Base-by-base conservation (phyloP, 1,140 invertebrate species). In the Phymastichus coffea region DNA sequence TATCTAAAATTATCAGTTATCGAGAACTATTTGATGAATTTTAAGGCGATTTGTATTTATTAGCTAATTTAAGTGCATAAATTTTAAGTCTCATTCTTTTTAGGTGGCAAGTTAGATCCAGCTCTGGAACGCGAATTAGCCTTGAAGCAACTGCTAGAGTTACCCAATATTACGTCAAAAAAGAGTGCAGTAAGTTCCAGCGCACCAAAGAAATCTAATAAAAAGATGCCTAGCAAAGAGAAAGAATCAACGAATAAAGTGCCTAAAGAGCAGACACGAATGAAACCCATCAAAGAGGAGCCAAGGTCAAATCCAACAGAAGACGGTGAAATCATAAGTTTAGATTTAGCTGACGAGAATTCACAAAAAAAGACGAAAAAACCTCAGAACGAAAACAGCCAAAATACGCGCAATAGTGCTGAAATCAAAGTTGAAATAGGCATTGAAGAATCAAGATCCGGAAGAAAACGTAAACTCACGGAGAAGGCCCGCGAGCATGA, bases 131-230 rank as follows among this genome's bases (percentile, higher is more conserved):
- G 79, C 44, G 77, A 83, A 68, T 58, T 84, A 12, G 82, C 82
- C 12, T 64, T 83, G 26, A 82, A 84, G 53, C 82, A 84, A 54
- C 66, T 83, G 10, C 66, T 78, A 12, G 82, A 83, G 57, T 66
- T 83, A 15, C 79, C 79, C 0, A 62, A 68, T 23, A 57, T 63
- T 9, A 58, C 72, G 1, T 20, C 38, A 3, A 78, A 74, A 52
- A 78, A 72, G 57, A 66, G 28, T 48, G 41, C 52, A 25, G 65
- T 65, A 57, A 64, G 59, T 44, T 55, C 61, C 14, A 53, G 70
- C 44, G 46, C 19, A 9, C 44, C 47, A 8, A 67, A 60, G 22
- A 47, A 62, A 10, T 30, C 6, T 17, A 57, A 55, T 9, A 62
- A 55, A 51, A 6, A 6, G 10, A 19, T 15, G 2, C 4, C 37